Conservation (phyloP, 37 sponge, comb jelly and placozoan species). For the Lycopodina hypogea region DNA sequence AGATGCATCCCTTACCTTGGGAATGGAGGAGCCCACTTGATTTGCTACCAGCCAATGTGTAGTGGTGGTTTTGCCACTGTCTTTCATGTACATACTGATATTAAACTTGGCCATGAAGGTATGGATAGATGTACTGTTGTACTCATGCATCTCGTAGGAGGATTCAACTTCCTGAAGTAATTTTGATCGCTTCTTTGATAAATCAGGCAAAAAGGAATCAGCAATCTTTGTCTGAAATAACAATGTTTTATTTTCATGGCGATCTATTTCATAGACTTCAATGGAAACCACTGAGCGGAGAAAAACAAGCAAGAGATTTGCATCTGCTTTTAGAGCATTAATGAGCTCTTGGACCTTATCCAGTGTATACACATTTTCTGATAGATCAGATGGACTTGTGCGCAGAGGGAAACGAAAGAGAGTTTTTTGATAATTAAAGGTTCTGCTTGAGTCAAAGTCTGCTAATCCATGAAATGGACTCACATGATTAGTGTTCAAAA, state of each 20-base stretch:
- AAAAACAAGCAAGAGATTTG: constrained; percentile 51
- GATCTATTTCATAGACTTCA: constrained; percentile 28
- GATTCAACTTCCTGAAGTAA: not conserved
- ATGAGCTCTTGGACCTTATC: constrained; percentile 27
- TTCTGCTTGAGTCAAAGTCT: constrained; percentile 1
- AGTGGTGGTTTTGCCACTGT: not conserved
- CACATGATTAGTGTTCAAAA: not conserved
- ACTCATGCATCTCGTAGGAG: not conserved
- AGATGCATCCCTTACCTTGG: constrained; percentile 5
- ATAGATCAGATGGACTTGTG: constrained; percentile 32
- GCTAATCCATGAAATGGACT: constrained; percentile 10
- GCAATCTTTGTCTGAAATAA: not conserved
- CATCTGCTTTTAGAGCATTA: constrained; percentile 30
- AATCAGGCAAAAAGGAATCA: not conserved
- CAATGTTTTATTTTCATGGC: not conserved
- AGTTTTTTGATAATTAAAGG: constrained; percentile 44
- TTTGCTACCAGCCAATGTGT: constrained; percentile 28
- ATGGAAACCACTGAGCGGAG: constrained; percentile 43
- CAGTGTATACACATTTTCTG: constrained; percentile 24
- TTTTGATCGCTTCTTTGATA: not conserved
- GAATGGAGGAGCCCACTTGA: constrained; percentile 13
- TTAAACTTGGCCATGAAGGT: constrained; percentile 7
- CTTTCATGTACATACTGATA: not conserved
- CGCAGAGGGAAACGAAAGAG: constrained; percentile 82
- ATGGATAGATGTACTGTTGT: not conserved